phyloP scores from a whole-genome alignment of 2,797 vertebrate genomes.

The Rhadinocentrus ornatus region DNA sequence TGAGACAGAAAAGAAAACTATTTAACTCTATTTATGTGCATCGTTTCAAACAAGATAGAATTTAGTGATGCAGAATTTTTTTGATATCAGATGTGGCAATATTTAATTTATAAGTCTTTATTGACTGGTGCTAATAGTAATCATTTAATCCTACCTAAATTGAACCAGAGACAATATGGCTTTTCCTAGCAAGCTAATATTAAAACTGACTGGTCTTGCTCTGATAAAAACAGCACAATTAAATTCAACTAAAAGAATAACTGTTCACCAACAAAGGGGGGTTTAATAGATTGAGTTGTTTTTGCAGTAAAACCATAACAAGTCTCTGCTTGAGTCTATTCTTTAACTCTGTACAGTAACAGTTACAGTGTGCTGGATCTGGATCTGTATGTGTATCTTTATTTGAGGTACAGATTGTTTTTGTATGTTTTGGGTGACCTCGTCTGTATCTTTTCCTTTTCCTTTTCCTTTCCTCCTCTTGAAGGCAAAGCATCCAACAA shows the following conservation, averaged over 20 bases:
- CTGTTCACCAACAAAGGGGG: background rate
- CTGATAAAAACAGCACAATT: background rate
- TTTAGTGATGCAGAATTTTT: background rate
- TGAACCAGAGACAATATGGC: background rate
- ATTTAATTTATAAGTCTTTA: background rate
- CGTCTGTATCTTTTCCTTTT: constrained; percentile 47
- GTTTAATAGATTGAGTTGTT: background rate
- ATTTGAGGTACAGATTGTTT: background rate
- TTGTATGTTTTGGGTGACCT: constrained; percentile 11
- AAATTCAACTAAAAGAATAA: background rate
- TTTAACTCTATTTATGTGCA: background rate
- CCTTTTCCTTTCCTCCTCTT: constrained; percentile 44
- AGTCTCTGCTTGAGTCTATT: background rate
- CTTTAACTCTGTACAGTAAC: background rate
- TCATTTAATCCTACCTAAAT: background rate
- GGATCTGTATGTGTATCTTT: background rate
- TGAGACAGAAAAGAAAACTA: background rate
- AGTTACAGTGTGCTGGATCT: background rate
- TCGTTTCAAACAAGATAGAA: background rate
- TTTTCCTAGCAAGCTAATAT: background rate
- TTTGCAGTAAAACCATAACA: background rate
- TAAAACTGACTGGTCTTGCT: background rate
- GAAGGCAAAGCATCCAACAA: constrained; percentile 31
- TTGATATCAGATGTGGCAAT: background rate
- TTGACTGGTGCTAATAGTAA: background rate